Percentiles rank a stretch among this genome's conserved stretches.
Evolutionary conservation across 2,888 invertebrate genomes (phyloP).

Genomic region (Xestoiulus laeticollis): DNA sequence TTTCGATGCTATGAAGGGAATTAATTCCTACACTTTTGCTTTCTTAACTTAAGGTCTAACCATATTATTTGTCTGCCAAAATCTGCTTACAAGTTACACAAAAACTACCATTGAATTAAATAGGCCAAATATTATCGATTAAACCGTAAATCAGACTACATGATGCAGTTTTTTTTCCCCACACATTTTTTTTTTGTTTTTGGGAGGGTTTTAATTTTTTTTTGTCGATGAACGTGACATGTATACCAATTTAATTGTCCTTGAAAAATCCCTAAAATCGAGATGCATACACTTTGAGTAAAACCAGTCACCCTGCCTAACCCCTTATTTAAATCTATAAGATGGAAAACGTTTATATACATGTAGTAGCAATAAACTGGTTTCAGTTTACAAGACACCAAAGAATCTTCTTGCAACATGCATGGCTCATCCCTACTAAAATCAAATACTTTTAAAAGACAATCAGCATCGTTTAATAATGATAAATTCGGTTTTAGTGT

Average conservation of each 20-base stretch:
- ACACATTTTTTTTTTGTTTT: background rate
- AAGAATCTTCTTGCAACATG: background rate
- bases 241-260: background rate
- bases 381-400: background rate
- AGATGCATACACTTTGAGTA: background rate
- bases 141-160: background rate
- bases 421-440: background rate
- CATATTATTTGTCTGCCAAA: background rate
- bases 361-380: background rate
- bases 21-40: too few species aligned
- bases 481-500: background rate
- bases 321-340: background rate
- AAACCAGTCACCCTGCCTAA: background rate
- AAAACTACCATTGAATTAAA: conserved; percentile 1
- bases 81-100: background rate
- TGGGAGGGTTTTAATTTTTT: background rate
- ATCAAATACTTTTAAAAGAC: background rate
- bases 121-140: conserved; percentile 3
- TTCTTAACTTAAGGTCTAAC: too few species aligned
- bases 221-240: background rate
- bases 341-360: background rate
- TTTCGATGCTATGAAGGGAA: too few species aligned
- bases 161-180: background rate
- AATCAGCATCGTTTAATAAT: background rate
- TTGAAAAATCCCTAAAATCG: background rate